These are phyloP conservation scores for Chiroxiphia lanceolata DNA, from an alignment of 2,797 vertebrate genomes.

Conservation along the genomic window DNA sequence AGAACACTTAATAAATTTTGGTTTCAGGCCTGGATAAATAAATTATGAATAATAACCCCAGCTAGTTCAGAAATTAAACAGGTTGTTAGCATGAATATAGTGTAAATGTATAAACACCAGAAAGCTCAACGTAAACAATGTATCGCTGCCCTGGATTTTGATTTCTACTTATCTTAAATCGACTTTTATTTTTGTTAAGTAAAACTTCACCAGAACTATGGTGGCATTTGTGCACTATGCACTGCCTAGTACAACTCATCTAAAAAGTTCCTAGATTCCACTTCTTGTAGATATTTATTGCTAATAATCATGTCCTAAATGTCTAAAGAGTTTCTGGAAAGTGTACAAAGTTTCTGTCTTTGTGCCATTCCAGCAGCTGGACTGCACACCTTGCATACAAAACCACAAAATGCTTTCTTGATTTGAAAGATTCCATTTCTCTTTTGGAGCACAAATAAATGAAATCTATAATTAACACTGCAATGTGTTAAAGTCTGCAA, in stretches of 20 bases:
- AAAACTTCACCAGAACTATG: constrained; percentile 11
- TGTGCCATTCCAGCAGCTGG: neutral
- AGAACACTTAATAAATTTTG: neutral
- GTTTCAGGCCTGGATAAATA: neutral
- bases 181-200: neutral
- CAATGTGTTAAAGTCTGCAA: neutral
- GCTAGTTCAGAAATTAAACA: neutral
- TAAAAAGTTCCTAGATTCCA: neutral
- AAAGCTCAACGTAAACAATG: neutral
- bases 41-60: neutral
- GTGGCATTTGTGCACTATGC: constrained; percentile 49
- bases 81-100: neutral
- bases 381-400: neutral
- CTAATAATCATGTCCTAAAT: neutral
- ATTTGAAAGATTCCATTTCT: neutral
- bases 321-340: neutral
- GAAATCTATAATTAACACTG: neutral
- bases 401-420: neutral
- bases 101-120: neutral
- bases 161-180: neutral
- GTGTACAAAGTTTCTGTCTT: neutral
- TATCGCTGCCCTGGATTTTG: neutral
- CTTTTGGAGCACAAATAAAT: neutral
- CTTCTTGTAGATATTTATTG: neutral
- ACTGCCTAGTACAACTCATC: neutral